A percentile compares a stretch with the other conserved stretches of the same genome.
Conservation (phyloP, 2,888 invertebrate genomes). For the Drosophila subquinaria region DNA sequence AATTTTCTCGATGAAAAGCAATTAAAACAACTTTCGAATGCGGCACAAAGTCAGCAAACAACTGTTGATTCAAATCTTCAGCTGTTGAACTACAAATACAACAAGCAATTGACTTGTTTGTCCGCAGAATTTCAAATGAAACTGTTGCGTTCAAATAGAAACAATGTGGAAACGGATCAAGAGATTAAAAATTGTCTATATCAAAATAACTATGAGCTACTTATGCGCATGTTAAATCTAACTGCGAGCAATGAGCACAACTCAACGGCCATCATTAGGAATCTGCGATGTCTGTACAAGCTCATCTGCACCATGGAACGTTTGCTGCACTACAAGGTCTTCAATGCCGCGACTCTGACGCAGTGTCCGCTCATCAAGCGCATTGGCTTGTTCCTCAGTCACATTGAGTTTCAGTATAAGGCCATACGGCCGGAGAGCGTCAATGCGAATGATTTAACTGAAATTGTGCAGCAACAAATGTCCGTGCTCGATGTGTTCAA, state of each 20-base stretch:
- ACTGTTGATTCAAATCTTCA: slow-evolving; percentile 24
- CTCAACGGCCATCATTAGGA: slow-evolving; percentile 60
- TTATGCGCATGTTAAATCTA: slow-evolving; percentile 81
- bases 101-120: slow-evolving; percentile 75
- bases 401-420: slow-evolving; percentile 82
- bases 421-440: slow-evolving; percentile 52
- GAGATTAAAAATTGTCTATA: slow-evolving; percentile 73
- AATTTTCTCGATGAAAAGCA: slow-evolving; percentile 78
- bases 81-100: slow-evolving; percentile 78
- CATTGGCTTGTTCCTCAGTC: slow-evolving; percentile 82
- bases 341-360: slow-evolving; percentile 57
- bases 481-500: slow-evolving; percentile 68
- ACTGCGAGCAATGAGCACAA: slow-evolving; percentile 62
- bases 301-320: slow-evolving; percentile 71
- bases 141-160: background rate
- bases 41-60: background rate
- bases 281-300: slow-evolving; percentile 70
- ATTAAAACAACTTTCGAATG: slow-evolving; percentile 24
- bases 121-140: slow-evolving; percentile 50
- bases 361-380: slow-evolving; percentile 83
- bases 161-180: background rate
- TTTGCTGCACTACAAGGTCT: slow-evolving; percentile 77
- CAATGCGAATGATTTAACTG: slow-evolving; percentile 66
- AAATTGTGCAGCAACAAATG: slow-evolving; percentile 70
- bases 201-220: slow-evolving; percentile 79